phyloP scores from a whole-genome alignment of 2,797 vertebrate genomes.

The Amblyopsis hoosieri region DNA sequence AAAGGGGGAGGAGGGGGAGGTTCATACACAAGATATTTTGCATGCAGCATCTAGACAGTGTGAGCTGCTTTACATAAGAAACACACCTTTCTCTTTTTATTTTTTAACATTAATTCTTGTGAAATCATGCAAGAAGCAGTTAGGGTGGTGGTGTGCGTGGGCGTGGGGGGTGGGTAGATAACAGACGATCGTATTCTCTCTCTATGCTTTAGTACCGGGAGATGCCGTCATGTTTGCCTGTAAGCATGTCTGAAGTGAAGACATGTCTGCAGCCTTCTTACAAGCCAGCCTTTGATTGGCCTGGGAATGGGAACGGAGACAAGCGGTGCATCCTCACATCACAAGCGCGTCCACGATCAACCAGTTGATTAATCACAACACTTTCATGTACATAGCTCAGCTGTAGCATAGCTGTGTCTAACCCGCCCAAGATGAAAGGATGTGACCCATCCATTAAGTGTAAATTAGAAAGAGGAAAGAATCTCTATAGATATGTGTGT shows the following conservation, averaged over 20 bases:
- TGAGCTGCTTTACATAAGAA: constrained; percentile 75
- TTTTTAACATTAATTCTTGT: constrained; percentile 57
- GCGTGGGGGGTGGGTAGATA: constrained; percentile 22
- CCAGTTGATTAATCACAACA: constrained; percentile 39
- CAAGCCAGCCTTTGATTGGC: constrained; percentile 29
- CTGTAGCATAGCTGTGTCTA: constrained; percentile 11
- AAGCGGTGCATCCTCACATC: constrained; percentile 22
- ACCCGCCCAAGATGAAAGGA: constrained; percentile 10
- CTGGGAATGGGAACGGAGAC: constrained; percentile 23
- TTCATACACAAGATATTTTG: constrained; percentile 47
- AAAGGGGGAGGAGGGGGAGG: constrained; percentile 23
- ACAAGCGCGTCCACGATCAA: constrained; percentile 24
- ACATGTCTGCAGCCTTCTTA: constrained; percentile 6
- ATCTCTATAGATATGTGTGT: constrained; percentile 10
- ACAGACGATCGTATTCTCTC: constrained; percentile 48
- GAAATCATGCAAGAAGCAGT: constrained; percentile 67
- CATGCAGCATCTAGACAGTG: constrained; percentile 31
- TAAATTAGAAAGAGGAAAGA: constrained; percentile 16
- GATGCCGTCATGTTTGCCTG: constrained; percentile 25
- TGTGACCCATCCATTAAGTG: constrained; percentile 5
- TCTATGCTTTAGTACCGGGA: constrained; percentile 24
- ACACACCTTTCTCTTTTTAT: constrained; percentile 66
- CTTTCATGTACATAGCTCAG: constrained; percentile 18
- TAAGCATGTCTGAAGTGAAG: constrained; percentile 15
- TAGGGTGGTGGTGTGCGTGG: constrained; percentile 45